Conservation (phyloP, 2,113 vertebrate genomes). For the Pterocles burchelli region DNA sequence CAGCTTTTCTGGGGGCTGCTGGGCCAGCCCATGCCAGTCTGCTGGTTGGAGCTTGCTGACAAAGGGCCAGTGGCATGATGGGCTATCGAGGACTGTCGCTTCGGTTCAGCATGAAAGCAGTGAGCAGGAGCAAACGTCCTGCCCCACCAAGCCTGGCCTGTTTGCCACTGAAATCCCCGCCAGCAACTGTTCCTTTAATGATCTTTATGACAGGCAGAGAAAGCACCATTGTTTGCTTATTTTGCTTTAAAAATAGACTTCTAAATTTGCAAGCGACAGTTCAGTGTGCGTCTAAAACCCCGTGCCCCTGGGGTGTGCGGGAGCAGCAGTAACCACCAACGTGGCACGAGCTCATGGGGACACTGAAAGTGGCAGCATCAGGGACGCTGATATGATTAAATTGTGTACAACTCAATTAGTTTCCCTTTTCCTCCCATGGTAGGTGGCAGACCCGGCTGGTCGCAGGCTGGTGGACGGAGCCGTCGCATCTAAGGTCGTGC, state of each 20-base stretch:
- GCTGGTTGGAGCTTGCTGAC: not conserved
- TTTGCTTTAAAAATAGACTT: slow-evolving; percentile 57
- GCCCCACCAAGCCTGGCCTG: not conserved
- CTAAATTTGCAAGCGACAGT: slow-evolving; percentile 41
- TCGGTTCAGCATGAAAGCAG: not conserved
- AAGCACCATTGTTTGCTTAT: slow-evolving; percentile 23
- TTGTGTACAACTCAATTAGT: slow-evolving; percentile 18
- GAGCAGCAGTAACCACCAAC: not conserved
- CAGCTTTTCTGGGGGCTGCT: not conserved
- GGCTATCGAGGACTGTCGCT: not conserved
- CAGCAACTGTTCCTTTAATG: slow-evolving; percentile 16
- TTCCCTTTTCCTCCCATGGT: slow-evolving; percentile 19
- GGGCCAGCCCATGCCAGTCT: not conserved
- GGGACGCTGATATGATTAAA: slow-evolving; percentile 11
- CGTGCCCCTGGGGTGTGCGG: not conserved
- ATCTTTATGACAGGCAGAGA: slow-evolving; percentile 25
- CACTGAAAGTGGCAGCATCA: not conserved
- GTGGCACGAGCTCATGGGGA: not conserved
- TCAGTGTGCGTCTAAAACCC: not conserved
- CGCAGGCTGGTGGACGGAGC: not conserved
- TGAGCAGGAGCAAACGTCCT: slow-evolving; percentile 28
- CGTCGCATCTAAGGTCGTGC: rapidly evolving
- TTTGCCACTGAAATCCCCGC: not conserved
- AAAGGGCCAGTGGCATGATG: rapidly evolving
- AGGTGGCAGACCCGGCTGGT: not conserved